Base-by-base conservation (phyloP, 1,140 invertebrate genomes). In the Neotoxoptera formosana region DNA sequence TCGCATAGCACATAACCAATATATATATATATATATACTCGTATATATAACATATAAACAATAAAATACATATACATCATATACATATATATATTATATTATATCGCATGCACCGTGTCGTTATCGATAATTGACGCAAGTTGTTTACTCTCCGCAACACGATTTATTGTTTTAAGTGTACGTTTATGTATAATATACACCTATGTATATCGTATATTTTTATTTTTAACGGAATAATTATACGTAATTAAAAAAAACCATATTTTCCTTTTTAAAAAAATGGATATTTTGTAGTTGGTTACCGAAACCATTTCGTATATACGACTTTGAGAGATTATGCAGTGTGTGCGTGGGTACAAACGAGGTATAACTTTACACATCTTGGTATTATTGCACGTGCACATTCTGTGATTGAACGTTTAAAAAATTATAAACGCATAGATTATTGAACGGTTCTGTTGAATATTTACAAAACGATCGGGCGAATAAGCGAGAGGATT, bases 41-140 rank as follows among this genome's bases (percentile, higher is more conserved):
- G n/a, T n/a, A n/a, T n/a, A 56, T 7, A 56, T 25, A 56, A 56
- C 9, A 47, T 47, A 9, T 56, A 56, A 56, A 60, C 7, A 60
- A 41, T 41, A 41, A 41, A 56, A 48, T 56, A 56, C 0, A 56
- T 56, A 56, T 25, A 56, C 25, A 8, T 8, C 25, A 56, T 56
- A 25, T 56, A 67, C 30, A 60, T 25, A 60, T 30, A 67, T 30
- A 3, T n/a, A 17, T n/a, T n/a, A n/a, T 76, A 76, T 76, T 17
- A 76, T 76, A 76, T 76, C 36, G 48, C 21, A 2, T 87, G 17
- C 86, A 87, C 47, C 17, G 47, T 34, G 86, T 67, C 56, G 90
- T 67, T 91, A 91, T 91, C 90, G 41, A 34, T n/a, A 67, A 45
- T 67, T 48, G 56, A 76, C 60, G 60, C 45, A 48, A 91, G 60